These are phyloP conservation scores for Metridium senile DNA, from an alignment of 92 coral and sea anemone species.

Conservation along the genomic window DNA sequence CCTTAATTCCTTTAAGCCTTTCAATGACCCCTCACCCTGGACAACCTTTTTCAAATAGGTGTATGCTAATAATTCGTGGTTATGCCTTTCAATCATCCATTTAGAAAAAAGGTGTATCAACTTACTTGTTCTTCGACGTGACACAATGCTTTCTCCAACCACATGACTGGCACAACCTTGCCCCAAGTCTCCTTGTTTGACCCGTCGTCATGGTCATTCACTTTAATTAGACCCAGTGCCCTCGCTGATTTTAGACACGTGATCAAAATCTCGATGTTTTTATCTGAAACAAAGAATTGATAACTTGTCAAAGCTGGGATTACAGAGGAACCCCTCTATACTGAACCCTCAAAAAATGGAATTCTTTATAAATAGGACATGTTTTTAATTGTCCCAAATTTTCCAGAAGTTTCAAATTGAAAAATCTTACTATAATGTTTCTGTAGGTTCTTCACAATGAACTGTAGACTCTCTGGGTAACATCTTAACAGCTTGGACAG, in stretches of 20 bases:
- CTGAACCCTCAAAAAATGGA: no score
- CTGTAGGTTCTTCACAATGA: constrained; percentile 62
- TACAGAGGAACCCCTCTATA: no score
- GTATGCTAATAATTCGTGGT: no score
- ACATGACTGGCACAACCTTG: constrained; percentile 74
- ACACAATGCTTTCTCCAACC: constrained; percentile 71
- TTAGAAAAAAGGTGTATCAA: no score
- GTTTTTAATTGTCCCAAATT: no score
- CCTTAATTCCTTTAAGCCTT: no score
- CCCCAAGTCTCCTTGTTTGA: constrained; percentile 55
- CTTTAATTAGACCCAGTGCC: constrained; percentile 68
- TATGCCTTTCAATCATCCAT: no score
- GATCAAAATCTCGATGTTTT: constrained; percentile 50
- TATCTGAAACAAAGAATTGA: constrained; percentile 21
- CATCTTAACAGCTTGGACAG: constrained; percentile 85
- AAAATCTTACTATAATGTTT: constrained; percentile 28
- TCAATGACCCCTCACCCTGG: no score
- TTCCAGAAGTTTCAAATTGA: no score
- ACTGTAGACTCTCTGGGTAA: constrained; percentile 84
- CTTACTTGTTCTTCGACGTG: constrained; percentile 87
- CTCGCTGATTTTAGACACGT: constrained; percentile 95
- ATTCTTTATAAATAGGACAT: no score
- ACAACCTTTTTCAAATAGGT: no score
- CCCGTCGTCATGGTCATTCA: constrained; percentile 14
- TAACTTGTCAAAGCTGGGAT: neutral